Base-by-base conservation (phyloP, 1,140 invertebrate species). In the Drosophila mayri region DNA sequence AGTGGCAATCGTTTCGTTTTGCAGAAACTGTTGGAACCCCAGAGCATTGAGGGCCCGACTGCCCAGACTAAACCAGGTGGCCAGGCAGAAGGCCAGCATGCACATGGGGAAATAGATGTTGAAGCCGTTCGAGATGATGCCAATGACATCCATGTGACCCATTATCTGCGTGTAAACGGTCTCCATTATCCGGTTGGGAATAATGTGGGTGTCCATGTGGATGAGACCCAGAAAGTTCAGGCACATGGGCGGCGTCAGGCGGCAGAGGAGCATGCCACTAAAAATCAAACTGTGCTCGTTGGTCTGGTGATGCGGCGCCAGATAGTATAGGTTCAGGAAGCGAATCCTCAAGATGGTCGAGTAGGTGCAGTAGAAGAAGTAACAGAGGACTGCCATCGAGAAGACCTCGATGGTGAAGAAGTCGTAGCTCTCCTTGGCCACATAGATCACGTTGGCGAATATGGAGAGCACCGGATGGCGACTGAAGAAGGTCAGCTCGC, bases 211-310 rank as follows among this genome's bases (percentile, higher is more conserved):
- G 93, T 99, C 99, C 95, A 99, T 97, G 87, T 99, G 99, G 81
- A 99, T 98, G 8, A 99, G 94, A 40, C 98, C 98, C 14, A 99
- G 94, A 91, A 99, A 99, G 93, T 99, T 99, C 8, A 99, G 95
- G 94, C 99, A 99, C 94, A 99, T 96, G 6, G 99, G 99, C 0
- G 99, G 98, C 5, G 99, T 99, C 9, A 99, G 94, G 18, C 99
- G 96, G 92, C 98, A 99, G 10, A 99, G 94, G 94, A 99, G 96
- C 98, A 99, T 97, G 60, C 99, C 99, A 91, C 97, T 98, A 93
- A 99, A 99, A 83, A 99, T 98, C 49, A 99, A 94, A 93, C 98
- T 99, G 94, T 99, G 99, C 93, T 99, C 99, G 92, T 99, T 99
- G 2, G 99, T 99, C 93, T 99, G 97, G 93, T 99, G 99, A 93